Evolutionary conservation across 2,113 vertebrate genomes (phyloP).

Genomic region (Proterorhinus semilunaris): DNA sequence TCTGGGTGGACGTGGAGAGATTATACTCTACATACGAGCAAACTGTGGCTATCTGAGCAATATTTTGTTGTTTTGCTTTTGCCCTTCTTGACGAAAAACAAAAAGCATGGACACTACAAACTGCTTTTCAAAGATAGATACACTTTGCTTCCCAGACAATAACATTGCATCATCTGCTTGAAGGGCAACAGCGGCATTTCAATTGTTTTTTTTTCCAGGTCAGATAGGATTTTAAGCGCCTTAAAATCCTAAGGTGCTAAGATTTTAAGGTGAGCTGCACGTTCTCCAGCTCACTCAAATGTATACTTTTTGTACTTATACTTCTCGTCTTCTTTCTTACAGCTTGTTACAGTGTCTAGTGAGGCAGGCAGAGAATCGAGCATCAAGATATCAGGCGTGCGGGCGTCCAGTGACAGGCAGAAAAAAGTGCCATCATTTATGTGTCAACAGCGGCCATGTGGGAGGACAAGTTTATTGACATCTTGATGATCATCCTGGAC

Average conservation of each 20-base stretch:
- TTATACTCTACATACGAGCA: no score
- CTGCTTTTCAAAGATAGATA: background rate
- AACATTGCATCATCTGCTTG: background rate
- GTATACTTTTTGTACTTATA: background rate
- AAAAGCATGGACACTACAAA: background rate
- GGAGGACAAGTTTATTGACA: constrained; percentile 77
- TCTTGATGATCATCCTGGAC: constrained; percentile 71
- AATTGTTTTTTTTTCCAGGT: background rate
- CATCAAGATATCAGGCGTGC: constrained; percentile 59
- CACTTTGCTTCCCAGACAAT: background rate
- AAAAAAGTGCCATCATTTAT: constrained; percentile 73
- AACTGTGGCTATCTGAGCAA: no score
- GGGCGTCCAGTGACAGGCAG: constrained; percentile 61
- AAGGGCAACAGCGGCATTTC: background rate
- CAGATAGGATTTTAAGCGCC: background rate
- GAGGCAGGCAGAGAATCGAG: constrained; percentile 49
- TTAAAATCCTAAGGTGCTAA: no score
- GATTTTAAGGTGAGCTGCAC: no score
- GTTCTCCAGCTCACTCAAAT: constrained; percentile 9
- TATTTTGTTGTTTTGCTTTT: no score
- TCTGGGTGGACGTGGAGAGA: no score
- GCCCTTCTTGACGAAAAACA: no score
- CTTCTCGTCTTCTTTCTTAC: constrained; percentile 14
- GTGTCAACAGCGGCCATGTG: constrained; percentile 73
- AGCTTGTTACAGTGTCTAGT: constrained; percentile 42